These are phyloP conservation scores for Isotomurus palustris DNA, from an alignment of 2,888 invertebrate genomes.

Conservation along the genomic window DNA sequence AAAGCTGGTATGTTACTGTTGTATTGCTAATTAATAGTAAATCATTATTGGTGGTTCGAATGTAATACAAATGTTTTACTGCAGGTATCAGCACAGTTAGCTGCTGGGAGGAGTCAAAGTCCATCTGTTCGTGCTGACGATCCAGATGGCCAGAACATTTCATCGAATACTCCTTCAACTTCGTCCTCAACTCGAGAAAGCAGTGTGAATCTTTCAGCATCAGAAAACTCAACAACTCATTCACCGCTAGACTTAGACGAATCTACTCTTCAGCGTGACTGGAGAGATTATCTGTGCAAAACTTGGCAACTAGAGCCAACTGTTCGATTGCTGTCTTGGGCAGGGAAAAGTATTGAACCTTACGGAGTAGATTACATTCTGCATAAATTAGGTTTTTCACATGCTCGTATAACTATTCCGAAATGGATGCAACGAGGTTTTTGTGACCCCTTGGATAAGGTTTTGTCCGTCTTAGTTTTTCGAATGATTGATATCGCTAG, in stretches of 20 bases:
- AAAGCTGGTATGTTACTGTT: conserved; percentile 60
- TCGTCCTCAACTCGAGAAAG: conserved; percentile 17
- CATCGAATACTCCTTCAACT: background rate
- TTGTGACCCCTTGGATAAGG: conserved; percentile 93
- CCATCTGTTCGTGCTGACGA: conserved; percentile 32
- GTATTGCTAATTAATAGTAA: background rate
- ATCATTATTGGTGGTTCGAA: background rate
- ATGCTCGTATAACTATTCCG: conserved; percentile 96
- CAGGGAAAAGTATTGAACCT: conserved; percentile 94
- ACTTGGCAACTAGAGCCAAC: conserved; percentile 97
- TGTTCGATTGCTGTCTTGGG: conserved; percentile 67
- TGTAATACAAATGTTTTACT: background rate
- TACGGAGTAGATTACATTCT: conserved; percentile 98
- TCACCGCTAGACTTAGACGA: conserved; percentile 27
- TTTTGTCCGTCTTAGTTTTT: conserved; percentile 73
- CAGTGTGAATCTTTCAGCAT: background rate
- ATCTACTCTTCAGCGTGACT: conserved; percentile 72
- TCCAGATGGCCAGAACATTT: conserved; percentile 10
- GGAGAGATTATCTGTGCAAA: conserved; percentile 84
- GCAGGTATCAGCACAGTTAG: conserved; percentile 43
- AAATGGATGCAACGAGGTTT: conserved; percentile 99
- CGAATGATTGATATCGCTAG: conserved; percentile 58
- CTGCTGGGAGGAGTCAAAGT: conserved; percentile 43
- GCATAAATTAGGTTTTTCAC: conserved; percentile 94
- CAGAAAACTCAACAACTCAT: background rate